Evolutionary conservation across 2,113 vertebrate species (phyloP), one percentile per base, ranked within the genome.

Genomic region (Channa maculata): DNA sequence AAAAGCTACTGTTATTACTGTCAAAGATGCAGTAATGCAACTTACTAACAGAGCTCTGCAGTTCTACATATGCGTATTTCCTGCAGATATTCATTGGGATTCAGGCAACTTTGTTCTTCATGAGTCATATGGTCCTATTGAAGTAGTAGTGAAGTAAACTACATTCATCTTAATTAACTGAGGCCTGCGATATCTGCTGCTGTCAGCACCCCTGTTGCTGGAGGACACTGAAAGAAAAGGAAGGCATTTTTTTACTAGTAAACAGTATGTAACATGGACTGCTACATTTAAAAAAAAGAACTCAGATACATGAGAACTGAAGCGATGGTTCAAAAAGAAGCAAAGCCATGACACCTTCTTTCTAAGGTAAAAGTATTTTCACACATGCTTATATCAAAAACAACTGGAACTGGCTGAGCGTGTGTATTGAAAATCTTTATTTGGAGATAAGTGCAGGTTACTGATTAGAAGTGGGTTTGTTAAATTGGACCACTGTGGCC

Each of bases 131-230:
- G 48, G 43, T 74, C n/a, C 46, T 5, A 52, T 37, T 70, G 75
- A 62, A 48, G 55, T n/a, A 63, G 24, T 34, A 65, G 48, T 76
- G 71, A 11, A 54, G 65, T 73, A 54, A 53, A 67, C 63, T 54
- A 59, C 43, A 84, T 80, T 77, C 8, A 77, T 86, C 86, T 82
- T 81, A 66, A 86, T 89, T 74, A 83, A 68, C 34, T 9, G 50
- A 71, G 58, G 61, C 50, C 65, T 74, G 61, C 71, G 80, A 85
- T 84, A 76, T 80, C 65, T 87, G 77, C 85, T 88, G 83, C 60
- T 78, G 68, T 91, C 83, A 85, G 79, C 81, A 80, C 68, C 63
- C 83, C 41, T 75, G 54, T 65, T 8, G 9, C 72, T 12, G n/a
- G 64, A 70, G 68, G 60, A 68, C 60, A 60, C 4, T 24, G 52